phyloP scores from a whole-genome alignment of 2,888 invertebrate species.

The Drosophila neotestacea region DNA sequence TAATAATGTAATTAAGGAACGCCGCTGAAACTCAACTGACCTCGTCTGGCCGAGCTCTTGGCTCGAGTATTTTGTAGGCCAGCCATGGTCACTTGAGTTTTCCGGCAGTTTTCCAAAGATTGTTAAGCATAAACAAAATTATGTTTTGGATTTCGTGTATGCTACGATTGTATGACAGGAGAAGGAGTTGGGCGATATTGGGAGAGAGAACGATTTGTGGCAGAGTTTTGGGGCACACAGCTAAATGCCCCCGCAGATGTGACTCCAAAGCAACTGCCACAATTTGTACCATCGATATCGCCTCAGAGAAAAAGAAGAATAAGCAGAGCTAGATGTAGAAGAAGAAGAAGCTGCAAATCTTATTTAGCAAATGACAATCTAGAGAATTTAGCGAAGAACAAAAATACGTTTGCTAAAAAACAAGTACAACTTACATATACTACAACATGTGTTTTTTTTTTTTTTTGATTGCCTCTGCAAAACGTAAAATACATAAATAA shows the following conservation, averaged over 20 bases:
- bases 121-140: slow-evolving; percentile 28
- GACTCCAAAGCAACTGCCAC: slow-evolving; percentile 42
- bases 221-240: slow-evolving; percentile 30
- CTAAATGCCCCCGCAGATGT: slow-evolving; percentile 45
- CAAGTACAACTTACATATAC: slow-evolving; percentile 2
- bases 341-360: slow-evolving; percentile 29
- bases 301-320: not conserved
- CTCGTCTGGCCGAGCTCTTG: slow-evolving; percentile 18
- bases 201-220: slow-evolving; percentile 38
- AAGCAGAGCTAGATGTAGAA: slow-evolving; percentile 1
- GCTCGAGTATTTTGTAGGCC: slow-evolving; percentile 23
- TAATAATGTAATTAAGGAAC: slow-evolving; percentile 5
- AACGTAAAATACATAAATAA: not conserved
- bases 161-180: not conserved
- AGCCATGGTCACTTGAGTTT: slow-evolving; percentile 17
- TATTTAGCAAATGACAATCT: slow-evolving; percentile 81
- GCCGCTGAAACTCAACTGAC: slow-evolving; percentile 33
- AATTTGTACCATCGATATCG: slow-evolving; percentile 37
- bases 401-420: slow-evolving; percentile 57
- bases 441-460: not conserved
- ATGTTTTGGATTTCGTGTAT: slow-evolving; percentile 64
- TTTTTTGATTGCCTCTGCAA: not conserved
- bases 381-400: slow-evolving; percentile 62
- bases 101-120: slow-evolving; percentile 1
- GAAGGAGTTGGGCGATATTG: slow-evolving; percentile 4